phyloP scores from a whole-genome alignment of 1,140 invertebrate species.

The Hormaphis cornu region DNA sequence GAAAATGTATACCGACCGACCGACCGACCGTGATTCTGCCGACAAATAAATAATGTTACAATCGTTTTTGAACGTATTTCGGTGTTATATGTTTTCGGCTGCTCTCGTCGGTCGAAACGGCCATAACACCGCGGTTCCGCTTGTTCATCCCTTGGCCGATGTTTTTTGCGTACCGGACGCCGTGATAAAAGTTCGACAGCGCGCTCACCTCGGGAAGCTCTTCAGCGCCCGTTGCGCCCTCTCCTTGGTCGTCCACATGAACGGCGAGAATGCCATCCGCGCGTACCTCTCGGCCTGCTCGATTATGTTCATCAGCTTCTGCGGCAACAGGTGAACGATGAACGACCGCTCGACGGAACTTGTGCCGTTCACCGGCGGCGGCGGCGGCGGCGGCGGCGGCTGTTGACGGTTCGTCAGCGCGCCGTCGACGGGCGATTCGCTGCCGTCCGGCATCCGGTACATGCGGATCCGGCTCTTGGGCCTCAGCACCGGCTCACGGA shows the following conservation, averaged over 20 bases:
- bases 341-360: constrained; percentile 30
- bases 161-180: too few relatives aligned
- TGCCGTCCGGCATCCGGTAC: constrained; percentile 20
- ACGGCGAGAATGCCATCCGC: constrained; percentile 38
- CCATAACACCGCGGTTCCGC: too few relatives aligned
- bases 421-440: constrained; percentile 9
- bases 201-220: neutral
- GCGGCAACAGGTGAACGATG: constrained; percentile 69
- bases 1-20: too few relatives aligned
- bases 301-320: constrained; percentile 62
- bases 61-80: too few relatives aligned
- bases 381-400: constrained; percentile 16
- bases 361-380: too few relatives aligned
- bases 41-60: too few relatives aligned
- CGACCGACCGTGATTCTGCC: too few relatives aligned
- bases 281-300: constrained; percentile 72
- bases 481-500: constrained; percentile 59
- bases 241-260: constrained; percentile 32
- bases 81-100: too few relatives aligned
- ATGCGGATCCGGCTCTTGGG: constrained; percentile 40
- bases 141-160: too few relatives aligned
- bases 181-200: too few relatives aligned
- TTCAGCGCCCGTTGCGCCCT: constrained; percentile 14
- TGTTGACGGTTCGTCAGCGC: neutral
- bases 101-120: too few relatives aligned